A percentile compares a stretch with the other conserved stretches of the same genome.
Evolutionary conservation across 2,888 invertebrate species (phyloP).

Genomic region (Lithophane semibrunnea): DNA sequence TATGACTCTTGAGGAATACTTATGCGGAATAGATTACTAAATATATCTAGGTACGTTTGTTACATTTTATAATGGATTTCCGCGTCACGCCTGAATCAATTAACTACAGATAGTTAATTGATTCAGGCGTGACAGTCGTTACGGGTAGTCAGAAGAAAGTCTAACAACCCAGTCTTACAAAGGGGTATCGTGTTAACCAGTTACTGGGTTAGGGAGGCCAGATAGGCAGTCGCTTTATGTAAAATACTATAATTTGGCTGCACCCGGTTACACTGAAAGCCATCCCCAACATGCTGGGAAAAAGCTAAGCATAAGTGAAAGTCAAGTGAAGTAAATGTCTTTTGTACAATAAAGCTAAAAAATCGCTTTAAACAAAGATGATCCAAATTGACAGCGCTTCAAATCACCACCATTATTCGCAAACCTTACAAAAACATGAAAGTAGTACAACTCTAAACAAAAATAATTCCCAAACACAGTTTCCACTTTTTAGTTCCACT

Average conservation of each 20-base stretch:
- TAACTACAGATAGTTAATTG: too few species aligned
- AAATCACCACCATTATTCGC: neutral
- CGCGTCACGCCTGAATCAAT: too few species aligned
- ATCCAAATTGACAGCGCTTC: neutral
- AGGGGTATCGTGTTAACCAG: neutral
- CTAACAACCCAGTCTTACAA: neutral
- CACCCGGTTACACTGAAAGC: neutral
- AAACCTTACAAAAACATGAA: constrained; percentile 5
- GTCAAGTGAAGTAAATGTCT: too few species aligned
- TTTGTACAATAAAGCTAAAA: neutral
- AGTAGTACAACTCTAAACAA: neutral
- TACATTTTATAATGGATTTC: too few species aligned
- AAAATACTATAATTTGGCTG: neutral
- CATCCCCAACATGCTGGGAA: too few species aligned
- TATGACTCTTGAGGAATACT: too few species aligned
- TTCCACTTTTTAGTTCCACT: constrained; percentile 61
- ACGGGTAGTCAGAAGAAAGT: neutral
- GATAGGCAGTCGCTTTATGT: neutral
- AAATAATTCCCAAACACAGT: constrained; percentile 13
- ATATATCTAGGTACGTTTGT: too few species aligned
- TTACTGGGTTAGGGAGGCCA: neutral
- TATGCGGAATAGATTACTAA: too few species aligned
- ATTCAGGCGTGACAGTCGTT: neutral
- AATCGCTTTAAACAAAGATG: neutral
- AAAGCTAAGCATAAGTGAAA: too few species aligned